Evolutionary conservation across 1,140 invertebrate genomes (phyloP), one percentile per base, ranked within the genome.

Genomic region (Glossosoma conforme): DNA sequence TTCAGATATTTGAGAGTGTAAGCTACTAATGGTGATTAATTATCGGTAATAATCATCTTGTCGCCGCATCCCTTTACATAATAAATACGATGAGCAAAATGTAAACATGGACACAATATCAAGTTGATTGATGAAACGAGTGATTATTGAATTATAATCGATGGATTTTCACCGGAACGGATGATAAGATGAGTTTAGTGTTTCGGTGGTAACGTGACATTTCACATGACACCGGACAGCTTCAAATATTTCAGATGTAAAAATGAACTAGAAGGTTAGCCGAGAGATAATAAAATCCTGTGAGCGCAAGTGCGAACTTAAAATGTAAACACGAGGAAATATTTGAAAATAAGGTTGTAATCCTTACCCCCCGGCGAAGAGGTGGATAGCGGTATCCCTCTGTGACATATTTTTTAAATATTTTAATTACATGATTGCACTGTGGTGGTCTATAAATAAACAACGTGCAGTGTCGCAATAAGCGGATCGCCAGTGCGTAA

Each of bases 291-390:
- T n/a, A n/a, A n/a, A n/a, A n/a, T n/a, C n/a, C n/a, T n/a, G n/a
- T n/a, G n/a, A n/a, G 48, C 52, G 48, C 51, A 43, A 60, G 44
- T 52, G n/a, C 20, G 56, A 58, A 49, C 57, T 60, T 50, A 58
- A 55, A 21, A 53, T 54, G 57, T 62, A 58, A 60, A 58, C 50
- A 61, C 22, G 44, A 38, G 25, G 33, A 59, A 32, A n/a, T 20
- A 35, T 28, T 36, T 28, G 14, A 50, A 32, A 35, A 45, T 41
- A 44, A 45, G 21, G 22, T 36, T 41, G 32, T 3, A 53, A 45
- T 56, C 69, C 84, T 79, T 77, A 91, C 89, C 88, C 88, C 77
- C 89, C 89, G 67, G 87, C 87, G 58, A 91, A 77, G 60, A 92
- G 80, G 75, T 92, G 88, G 72, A 91, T 88, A 49, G 89, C 76